A percentile compares a stretch with the other conserved stretches of the same genome.
phyloP scores from a whole-genome alignment of 2,113 vertebrate species.

The Elanus axillaris region DNA sequence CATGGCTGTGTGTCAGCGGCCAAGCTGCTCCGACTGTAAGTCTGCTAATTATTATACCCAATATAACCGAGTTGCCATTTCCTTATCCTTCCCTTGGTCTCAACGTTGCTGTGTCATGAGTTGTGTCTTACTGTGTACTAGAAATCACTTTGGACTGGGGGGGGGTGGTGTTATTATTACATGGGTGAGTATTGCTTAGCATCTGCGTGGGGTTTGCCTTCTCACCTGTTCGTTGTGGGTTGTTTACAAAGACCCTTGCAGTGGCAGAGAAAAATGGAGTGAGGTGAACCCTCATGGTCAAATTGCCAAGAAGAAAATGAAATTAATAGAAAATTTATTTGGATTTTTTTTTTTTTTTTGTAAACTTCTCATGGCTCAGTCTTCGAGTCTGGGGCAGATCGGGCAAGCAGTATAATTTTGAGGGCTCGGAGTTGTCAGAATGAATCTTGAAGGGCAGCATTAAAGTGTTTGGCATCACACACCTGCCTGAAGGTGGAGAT shows the following conservation, averaged over 20 bases:
- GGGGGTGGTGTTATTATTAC: neutral
- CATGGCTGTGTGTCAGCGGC: neutral
- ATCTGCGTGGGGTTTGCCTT: neutral
- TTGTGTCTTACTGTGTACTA: neutral
- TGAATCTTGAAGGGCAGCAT: neutral
- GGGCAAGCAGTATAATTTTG: neutral
- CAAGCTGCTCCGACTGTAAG: neutral
- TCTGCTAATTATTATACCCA: neutral
- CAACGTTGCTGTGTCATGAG: neutral
- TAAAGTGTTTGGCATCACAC: neutral
- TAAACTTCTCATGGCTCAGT: neutral
- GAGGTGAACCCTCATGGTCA: neutral
- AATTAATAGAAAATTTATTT: neutral
- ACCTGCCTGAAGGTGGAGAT: neutral
- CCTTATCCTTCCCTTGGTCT: neutral
- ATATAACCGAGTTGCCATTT: neutral
- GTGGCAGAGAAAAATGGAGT: neutral
- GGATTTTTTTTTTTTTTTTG: neutral
- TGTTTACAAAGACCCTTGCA: neutral
- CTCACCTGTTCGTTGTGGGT: neutral
- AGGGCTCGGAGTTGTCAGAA: neutral
- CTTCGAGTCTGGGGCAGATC: neutral
- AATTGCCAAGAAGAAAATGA: neutral
- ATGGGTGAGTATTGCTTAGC: neutral
- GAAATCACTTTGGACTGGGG: neutral